Base-by-base conservation (phyloP, 2,113 vertebrate species). In the Zosterops pallidus region DNA sequence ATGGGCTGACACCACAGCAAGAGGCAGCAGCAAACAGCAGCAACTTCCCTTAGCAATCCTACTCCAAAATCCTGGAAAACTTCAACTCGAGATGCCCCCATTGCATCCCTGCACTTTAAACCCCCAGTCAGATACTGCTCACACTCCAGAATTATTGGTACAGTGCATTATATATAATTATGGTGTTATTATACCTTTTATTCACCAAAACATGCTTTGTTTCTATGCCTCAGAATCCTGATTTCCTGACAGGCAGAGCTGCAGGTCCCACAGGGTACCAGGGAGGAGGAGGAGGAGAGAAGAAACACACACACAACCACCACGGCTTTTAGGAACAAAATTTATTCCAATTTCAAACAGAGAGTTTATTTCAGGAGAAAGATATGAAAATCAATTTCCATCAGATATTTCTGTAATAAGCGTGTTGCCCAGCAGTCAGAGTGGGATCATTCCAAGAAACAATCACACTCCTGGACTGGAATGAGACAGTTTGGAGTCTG, bases 311-410 rank as follows among this genome's bases (percentile, higher is more conserved):
- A 8, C 31, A 5, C 7, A 42, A 90, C 64, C 76, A 93, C 82
- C 62, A 42, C 37, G 12, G 57, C 52, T 53, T 97, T 97, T 98
- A 98, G 98, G 97, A 98, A 98, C 97, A 97, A 98, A 97, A 97
- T 98, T 98, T 98, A 98, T 98, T 98, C 98, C 97, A 98, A 98
- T 98, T 98, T 98, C 98, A 98, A 98, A 98, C 98, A 98, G 97
- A 97, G 95, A 97, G 96, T 98, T 98, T 97, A 98, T 97, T 98
- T 98, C 96, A 98, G 97, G 98, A 98, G 98, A 97, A 98, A 98
- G 98, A 97, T 98, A 98, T 97, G 98, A 98, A 98, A 98, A 97
- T 98, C 92, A 59, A 96, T 96, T 98, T 97, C 97, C 98, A 97
- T 96, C 97, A 85, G 96, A 90, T 94, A 92, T 90, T 96, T 97